phyloP scores from a whole-genome alignment of 2,888 invertebrate species.

The Eutolmus rufibarbis region DNA sequence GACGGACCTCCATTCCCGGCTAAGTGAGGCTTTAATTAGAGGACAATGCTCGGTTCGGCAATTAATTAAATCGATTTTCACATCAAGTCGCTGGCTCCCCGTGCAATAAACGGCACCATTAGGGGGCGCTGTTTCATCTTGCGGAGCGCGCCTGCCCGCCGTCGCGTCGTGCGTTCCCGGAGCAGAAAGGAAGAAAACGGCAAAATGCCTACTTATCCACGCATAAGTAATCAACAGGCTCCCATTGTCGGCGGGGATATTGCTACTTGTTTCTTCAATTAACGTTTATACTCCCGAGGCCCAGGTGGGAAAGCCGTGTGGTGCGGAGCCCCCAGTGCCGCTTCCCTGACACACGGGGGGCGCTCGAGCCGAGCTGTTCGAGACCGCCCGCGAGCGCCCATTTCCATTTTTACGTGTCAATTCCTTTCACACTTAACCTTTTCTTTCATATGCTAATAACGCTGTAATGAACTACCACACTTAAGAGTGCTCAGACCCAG shows the following conservation, averaged over 20 bases:
- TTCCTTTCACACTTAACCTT: constrained; percentile 47
- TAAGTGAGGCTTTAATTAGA: constrained; percentile 18
- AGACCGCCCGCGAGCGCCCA: constrained; percentile 21
- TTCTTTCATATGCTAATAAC: constrained; percentile 48
- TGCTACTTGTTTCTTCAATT: constrained; percentile 41
- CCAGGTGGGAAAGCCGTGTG: constrained; percentile 26
- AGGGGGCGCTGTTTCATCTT: not conserved
- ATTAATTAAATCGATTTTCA: constrained; percentile 28
- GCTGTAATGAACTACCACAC: constrained; percentile 43
- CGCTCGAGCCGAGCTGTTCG: not conserved
- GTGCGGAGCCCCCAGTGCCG: not conserved
- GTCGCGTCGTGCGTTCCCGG: not conserved
- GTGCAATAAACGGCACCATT: constrained; percentile 20
- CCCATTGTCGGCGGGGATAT: constrained; percentile 18
- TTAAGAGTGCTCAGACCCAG: not conserved
- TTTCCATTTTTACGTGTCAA: constrained; percentile 47
- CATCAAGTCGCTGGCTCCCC: not conserved
- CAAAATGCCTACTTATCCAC: constrained; percentile 31
- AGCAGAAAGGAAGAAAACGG: not conserved
- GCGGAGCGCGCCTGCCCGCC: not conserved
- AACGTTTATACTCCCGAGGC: constrained; percentile 27
- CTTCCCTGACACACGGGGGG: not conserved
- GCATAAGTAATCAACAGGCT: constrained; percentile 40
- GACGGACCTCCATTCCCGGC: not conserved
- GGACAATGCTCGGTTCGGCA: constrained; percentile 3